These are phyloP conservation scores for Penaeus monodon DNA, from an alignment of 2,888 invertebrate genomes.

Conservation along the genomic window DNA sequence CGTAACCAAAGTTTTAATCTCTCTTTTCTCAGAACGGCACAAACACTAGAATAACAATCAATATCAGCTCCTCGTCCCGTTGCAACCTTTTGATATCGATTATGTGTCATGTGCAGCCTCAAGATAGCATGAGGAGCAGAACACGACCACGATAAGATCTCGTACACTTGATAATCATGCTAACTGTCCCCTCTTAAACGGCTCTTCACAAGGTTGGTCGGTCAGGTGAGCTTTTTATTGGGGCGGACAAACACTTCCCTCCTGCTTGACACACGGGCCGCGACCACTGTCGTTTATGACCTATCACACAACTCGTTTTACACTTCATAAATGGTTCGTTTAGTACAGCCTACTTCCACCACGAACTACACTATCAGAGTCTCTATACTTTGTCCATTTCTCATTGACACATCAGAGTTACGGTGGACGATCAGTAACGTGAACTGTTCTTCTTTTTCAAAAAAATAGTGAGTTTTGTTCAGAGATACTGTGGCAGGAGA, in stretches of 20 bases:
- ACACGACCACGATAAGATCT: neutral
- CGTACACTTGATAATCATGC: constrained; percentile 11
- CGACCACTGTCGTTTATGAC: constrained; percentile 57
- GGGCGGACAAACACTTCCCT: constrained; percentile 2
- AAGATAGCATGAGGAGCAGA: neutral
- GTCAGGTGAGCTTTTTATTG: constrained; percentile 47
- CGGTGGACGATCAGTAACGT: neutral
- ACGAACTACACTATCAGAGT: constrained; percentile 3
- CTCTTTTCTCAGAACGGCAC: neutral
- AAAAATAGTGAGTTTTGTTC: too few relatives aligned
- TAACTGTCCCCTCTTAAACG: neutral
- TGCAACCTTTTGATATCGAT: too few relatives aligned
- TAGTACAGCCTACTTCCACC: constrained; percentile 22
- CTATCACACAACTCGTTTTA: constrained; percentile 52
- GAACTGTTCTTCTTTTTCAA: neutral
- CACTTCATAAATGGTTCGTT: constrained; percentile 52
- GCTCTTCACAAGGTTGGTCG: neutral
- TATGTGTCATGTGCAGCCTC: neutral
- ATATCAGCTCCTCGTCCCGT: too few relatives aligned
- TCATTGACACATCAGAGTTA: neutral
- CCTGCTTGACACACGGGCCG: constrained; percentile 43
- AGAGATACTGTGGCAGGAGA: too few relatives aligned
- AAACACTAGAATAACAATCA: too few relatives aligned
- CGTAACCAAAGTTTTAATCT: neutral
- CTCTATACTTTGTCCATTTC: neutral